Evolutionary conservation across 2,888 invertebrate species (phyloP).

Genomic region (Bembecia ichneumoniformis): DNA sequence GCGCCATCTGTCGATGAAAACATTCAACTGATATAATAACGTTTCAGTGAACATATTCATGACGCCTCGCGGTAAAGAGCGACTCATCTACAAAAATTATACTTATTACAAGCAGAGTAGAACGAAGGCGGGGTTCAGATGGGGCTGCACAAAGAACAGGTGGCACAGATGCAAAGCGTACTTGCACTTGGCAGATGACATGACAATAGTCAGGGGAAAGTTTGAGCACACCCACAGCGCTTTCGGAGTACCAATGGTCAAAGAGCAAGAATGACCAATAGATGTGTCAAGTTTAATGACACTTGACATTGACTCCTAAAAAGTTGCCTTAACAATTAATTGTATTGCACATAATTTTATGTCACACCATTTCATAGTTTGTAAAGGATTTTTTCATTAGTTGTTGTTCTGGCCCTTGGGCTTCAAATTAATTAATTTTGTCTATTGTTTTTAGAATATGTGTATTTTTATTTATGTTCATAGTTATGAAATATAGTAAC

Average conservation of each 20-base stretch:
- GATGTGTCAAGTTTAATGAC: not conserved
- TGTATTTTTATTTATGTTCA: too few relatives aligned
- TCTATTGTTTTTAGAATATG: too few relatives aligned
- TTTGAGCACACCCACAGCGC: constrained; percentile 58
- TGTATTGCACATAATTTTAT: too few relatives aligned
- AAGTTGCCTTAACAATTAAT: not conserved
- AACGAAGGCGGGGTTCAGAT: constrained; percentile 51
- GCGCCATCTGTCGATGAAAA: not conserved
- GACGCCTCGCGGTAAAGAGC: constrained; percentile 58
- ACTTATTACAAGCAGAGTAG: constrained; percentile 62
- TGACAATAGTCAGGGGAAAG: constrained; percentile 57
- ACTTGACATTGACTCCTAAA: not conserved
- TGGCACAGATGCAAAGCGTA: constrained; percentile 63
- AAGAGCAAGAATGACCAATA: not conserved
- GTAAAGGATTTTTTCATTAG: too few relatives aligned
- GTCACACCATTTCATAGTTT: too few relatives aligned
- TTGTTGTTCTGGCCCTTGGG: too few relatives aligned
- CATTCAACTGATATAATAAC: constrained; percentile 11
- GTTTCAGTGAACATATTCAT: constrained; percentile 68
- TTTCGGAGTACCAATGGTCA: constrained; percentile 8
- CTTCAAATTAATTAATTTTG: too few relatives aligned
- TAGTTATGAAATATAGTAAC: too few relatives aligned
- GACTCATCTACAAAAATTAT: constrained; percentile 49
- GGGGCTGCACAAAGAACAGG: constrained; percentile 65
- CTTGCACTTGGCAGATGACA: constrained; percentile 54